phyloP scores from a whole-genome alignment of 2,113 vertebrate genomes.

The Stigmatopora nigra region DNA sequence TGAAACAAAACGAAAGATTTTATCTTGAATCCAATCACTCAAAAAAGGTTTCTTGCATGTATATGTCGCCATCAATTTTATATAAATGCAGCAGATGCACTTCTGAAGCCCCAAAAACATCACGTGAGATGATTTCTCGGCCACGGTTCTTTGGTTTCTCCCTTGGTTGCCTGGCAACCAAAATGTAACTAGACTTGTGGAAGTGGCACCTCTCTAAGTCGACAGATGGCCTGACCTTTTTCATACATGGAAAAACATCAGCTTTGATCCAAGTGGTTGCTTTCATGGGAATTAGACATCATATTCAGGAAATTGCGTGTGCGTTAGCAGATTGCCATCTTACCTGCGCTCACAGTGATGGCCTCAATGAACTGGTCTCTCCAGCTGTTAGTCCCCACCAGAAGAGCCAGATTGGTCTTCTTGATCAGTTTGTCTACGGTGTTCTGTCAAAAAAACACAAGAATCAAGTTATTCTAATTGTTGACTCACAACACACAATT shows the following conservation, averaged over 20 bases:
- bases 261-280: neutral
- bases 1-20: neutral
- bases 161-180: slow-evolving; percentile 2
- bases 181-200: neutral
- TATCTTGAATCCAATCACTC: neutral
- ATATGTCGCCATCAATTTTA: neutral
- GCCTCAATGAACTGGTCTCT: slow-evolving; percentile 98
- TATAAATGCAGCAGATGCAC: neutral
- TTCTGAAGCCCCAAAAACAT: neutral
- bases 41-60: neutral
- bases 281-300: neutral
- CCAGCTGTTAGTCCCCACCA: slow-evolving; percentile 99
- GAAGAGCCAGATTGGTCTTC: slow-evolving; percentile 96
- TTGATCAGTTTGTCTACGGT: slow-evolving; percentile 99
- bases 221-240: slow-evolving; percentile 6
- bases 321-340: slow-evolving; percentile 39
- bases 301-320: neutral
- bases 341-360: slow-evolving; percentile 97
- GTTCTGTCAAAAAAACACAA: slow-evolving; percentile 68
- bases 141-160: neutral
- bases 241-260: neutral
- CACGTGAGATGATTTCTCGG: neutral
- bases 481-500: too few relatives aligned
- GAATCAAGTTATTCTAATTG: neutral
- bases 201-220: slow-evolving; percentile 2